These are phyloP conservation scores for Cromileptes altivelis DNA, from an alignment of 2,113 vertebrate genomes.

Conservation along the genomic window DNA sequence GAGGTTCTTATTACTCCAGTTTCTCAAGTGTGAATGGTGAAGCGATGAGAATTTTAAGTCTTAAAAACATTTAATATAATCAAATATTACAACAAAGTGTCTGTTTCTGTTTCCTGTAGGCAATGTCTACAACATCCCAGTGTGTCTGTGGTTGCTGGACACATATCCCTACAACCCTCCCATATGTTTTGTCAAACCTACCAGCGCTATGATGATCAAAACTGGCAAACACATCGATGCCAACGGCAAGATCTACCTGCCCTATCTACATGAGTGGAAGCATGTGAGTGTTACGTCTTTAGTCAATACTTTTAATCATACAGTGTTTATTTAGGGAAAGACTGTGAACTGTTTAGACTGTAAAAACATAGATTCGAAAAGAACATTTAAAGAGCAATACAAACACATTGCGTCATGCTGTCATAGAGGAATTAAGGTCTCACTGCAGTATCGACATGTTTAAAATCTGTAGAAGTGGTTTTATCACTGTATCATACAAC, in stretches of 20 bases:
- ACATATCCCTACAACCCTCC: constrained; percentile 98
- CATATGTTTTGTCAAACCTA: constrained; percentile 99
- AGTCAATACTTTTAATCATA: neutral
- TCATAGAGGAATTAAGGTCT: neutral
- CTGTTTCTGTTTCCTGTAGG: constrained; percentile 80
- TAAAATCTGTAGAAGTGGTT: neutral
- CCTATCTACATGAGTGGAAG: constrained; percentile 99
- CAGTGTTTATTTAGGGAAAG: neutral
- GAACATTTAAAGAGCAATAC: neutral
- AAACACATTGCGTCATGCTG: neutral
- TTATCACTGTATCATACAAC: neutral
- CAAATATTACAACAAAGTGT: neutral
- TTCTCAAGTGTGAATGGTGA: neutral
- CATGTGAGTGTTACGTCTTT: constrained; percentile 84
- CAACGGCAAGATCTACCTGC: constrained; percentile 98
- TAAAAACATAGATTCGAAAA: neutral
- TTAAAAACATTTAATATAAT: neutral
- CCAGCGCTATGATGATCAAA: constrained; percentile 99
- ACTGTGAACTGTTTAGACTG: neutral
- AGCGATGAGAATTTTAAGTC: neutral
- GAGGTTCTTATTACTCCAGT: neutral
- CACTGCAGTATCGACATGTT: neutral
- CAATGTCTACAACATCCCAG: constrained; percentile 97
- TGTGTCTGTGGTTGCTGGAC: constrained; percentile 97
- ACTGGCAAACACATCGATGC: constrained; percentile 99